These are phyloP conservation scores for Ciconia stormi DNA, from an alignment of 2,113 vertebrate genomes.

Conservation along the genomic window DNA sequence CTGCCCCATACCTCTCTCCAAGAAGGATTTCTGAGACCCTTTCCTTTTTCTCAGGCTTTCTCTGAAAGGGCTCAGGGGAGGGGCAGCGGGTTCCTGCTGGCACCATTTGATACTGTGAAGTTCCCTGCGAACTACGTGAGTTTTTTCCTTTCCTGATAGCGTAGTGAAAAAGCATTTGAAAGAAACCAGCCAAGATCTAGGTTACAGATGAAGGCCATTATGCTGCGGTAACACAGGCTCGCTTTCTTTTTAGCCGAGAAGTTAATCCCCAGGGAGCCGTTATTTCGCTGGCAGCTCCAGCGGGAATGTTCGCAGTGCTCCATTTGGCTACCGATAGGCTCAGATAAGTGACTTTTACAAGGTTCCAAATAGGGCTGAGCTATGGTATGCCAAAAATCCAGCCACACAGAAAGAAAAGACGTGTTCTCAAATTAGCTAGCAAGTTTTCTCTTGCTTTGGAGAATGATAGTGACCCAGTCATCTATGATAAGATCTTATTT, in stretches of 20 bases:
- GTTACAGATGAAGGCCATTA: conserved; percentile 54
- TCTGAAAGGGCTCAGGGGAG: background rate
- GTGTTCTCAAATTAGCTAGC: background rate
- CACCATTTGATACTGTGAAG: background rate
- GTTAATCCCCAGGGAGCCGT: background rate
- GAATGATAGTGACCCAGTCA: background rate
- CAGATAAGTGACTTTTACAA: conserved; percentile 47
- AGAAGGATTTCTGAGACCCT: background rate
- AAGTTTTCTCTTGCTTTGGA: background rate
- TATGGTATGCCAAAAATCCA: conserved; percentile 28
- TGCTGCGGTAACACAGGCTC: background rate
- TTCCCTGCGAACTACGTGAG: fast-evolving
- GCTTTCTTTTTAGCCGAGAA: background rate
- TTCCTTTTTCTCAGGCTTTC: background rate
- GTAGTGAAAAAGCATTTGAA: background rate
- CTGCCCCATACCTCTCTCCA: background rate
- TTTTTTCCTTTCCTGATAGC: background rate
- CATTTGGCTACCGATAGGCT: background rate
- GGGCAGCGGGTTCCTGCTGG: background rate
- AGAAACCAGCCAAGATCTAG: conserved; percentile 45
- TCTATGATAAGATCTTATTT: background rate
- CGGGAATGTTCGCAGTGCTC: background rate
- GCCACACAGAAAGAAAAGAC: background rate
- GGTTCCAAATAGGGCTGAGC: background rate
- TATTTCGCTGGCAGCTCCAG: background rate